A percentile compares a stretch with the other conserved stretches of the same genome.
Conservation (phyloP, 2,113 vertebrate genomes). For the Epinephelus fuscoguttatus region DNA sequence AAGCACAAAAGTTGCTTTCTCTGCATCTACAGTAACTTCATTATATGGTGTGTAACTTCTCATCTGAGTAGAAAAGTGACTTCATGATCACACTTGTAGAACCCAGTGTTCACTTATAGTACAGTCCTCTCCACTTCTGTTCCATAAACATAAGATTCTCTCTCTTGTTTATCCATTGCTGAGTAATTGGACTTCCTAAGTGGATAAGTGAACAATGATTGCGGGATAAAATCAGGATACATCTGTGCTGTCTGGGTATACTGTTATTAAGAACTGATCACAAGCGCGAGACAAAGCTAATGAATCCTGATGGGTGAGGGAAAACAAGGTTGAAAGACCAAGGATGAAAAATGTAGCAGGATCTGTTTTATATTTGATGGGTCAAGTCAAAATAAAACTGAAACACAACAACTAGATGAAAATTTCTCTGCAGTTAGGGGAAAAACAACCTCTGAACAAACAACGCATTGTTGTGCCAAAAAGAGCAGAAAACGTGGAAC, state of each 20-base stretch:
- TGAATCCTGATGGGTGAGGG: not conserved
- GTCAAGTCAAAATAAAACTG: conserved; percentile 29
- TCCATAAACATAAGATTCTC: not conserved
- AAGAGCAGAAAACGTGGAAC: conserved; percentile 7
- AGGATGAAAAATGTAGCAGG: not conserved
- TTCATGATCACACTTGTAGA: not conserved
- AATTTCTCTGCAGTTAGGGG: conserved; percentile 4
- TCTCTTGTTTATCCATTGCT: conserved; percentile 43
- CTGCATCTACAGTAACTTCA: not conserved
- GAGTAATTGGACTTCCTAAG: conserved; percentile 53
- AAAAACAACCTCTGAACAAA: conserved; percentile 17
- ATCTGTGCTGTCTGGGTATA: conserved; percentile 44
- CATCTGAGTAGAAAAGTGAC: not conserved
- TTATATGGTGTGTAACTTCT: not conserved
- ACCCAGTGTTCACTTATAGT: not conserved
- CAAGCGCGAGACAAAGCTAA: conserved; percentile 3
- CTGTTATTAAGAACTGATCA: conserved; percentile 23
- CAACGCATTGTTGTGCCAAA: not conserved
- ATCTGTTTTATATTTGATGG: conserved; percentile 14
- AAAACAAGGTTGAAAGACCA: not conserved
- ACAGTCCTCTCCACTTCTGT: not conserved
- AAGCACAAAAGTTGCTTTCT: conserved; percentile 5
- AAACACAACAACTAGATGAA: not conserved
- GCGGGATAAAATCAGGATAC: conserved; percentile 54
- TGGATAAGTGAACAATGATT: conserved; percentile 39